Conservation (phyloP, 2,888 invertebrate species). For the Chrysolina oricalcia region DNA sequence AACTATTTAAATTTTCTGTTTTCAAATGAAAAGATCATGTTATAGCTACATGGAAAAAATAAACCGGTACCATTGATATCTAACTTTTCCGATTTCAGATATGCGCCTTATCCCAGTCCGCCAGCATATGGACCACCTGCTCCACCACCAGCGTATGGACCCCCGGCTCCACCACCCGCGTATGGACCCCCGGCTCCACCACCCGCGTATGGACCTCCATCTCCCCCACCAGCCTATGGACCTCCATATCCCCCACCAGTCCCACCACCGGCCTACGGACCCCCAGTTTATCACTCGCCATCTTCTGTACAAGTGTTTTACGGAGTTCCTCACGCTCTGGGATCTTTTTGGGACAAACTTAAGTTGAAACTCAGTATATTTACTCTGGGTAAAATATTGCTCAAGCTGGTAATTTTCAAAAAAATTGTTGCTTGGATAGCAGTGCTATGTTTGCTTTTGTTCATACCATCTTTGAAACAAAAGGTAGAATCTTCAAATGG, state of each 20-base stretch:
- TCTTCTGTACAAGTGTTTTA: slow-evolving; percentile 66
- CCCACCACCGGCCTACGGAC: slow-evolving; percentile 4
- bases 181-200: slow-evolving; percentile 35
- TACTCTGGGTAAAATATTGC: slow-evolving; percentile 82
- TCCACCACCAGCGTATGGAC: background rate
- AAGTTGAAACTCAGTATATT: slow-evolving; percentile 82
- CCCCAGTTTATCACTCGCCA: slow-evolving; percentile 47
- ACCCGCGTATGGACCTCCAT: slow-evolving; percentile 30
- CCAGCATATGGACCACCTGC: slow-evolving; percentile 11
- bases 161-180: slow-evolving; percentile 1
- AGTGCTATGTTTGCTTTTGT: slow-evolving; percentile 82
- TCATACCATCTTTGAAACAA: slow-evolving; percentile 76
- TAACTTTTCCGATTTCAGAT: background rate
- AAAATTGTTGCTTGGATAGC: slow-evolving; percentile 87
- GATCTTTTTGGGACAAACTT: slow-evolving; percentile 79
- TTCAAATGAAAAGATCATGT: no score
- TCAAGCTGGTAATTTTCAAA: slow-evolving; percentile 86
- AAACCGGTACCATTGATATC: background rate
- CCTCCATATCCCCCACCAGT: slow-evolving; percentile 32
- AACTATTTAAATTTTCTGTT: no score
- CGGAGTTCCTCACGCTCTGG: slow-evolving; percentile 76
- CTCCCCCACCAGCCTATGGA: slow-evolving; percentile 32
- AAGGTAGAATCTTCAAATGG: slow-evolving; percentile 40
- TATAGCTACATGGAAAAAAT: no score
- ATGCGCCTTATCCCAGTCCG: background rate